Percentiles rank a stretch among this genome's conserved stretches.
Evolutionary conservation across 2,888 invertebrate species (phyloP).

Genomic region (Agrypnus murinus): DNA sequence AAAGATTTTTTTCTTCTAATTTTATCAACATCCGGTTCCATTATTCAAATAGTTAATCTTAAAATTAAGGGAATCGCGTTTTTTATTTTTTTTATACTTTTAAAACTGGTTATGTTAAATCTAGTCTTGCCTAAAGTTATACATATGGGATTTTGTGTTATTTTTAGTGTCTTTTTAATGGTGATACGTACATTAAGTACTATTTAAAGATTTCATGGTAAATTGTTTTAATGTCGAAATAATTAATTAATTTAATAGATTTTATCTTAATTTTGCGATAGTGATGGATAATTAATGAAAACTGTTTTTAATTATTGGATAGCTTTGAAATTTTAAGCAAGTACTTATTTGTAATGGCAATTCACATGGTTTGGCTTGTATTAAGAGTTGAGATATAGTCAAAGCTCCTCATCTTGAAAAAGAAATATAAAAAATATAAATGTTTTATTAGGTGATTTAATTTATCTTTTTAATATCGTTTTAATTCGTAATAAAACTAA

Average conservation of each 20-base stretch:
- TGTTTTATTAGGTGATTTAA: slow-evolving; percentile 25
- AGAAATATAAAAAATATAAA: slow-evolving; percentile 21
- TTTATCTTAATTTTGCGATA: slow-evolving; percentile 22
- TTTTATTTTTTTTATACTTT: background rate
- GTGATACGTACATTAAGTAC: background rate
- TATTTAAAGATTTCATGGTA: slow-evolving; percentile 14
- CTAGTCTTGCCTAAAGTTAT: slow-evolving; percentile 4
- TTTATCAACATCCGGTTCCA: slow-evolving; percentile 2
- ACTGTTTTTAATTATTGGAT: background rate
- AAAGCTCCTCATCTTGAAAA: slow-evolving; percentile 6
- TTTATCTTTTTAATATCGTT: slow-evolving; percentile 8
- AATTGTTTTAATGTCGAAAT: slow-evolving; percentile 3
- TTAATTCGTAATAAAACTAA: background rate
- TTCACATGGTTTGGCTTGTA: background rate
- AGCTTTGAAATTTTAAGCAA: slow-evolving; percentile 19
- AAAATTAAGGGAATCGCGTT: background rate
- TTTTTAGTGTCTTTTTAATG: too few species aligned
- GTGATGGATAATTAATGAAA: slow-evolving; percentile 26
- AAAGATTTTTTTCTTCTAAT: background rate
- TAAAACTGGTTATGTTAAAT: slow-evolving; percentile 3
- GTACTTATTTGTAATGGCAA: slow-evolving; percentile 9
- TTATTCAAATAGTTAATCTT: background rate
- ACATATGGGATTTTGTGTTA: too few species aligned
- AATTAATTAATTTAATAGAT: slow-evolving; percentile 26
- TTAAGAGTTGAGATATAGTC: background rate